These are phyloP conservation scores for Spermophilus dauricus DNA, from an alignment of 2,113 vertebrate species.

Conservation along the genomic window DNA sequence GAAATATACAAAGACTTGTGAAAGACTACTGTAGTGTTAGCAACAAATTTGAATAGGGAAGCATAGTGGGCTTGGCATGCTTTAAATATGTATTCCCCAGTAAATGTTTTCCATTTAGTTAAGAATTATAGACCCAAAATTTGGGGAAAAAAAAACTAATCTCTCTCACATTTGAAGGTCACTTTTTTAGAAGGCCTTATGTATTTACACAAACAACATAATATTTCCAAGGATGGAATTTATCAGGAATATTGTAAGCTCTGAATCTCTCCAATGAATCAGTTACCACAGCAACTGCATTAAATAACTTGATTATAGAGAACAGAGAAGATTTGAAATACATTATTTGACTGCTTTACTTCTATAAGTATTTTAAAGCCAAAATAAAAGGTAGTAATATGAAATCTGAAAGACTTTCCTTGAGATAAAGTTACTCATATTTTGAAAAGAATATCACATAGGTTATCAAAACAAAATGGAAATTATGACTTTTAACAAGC, in stretches of 20 bases:
- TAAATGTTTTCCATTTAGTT: not conserved
- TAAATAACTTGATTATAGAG: slow-evolving; percentile 33
- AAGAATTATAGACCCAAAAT: not conserved
- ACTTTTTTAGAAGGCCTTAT: not conserved
- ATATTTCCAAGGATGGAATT: slow-evolving; percentile 37
- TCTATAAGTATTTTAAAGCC: slow-evolving; percentile 24
- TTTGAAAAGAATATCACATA: slow-evolving; percentile 11
- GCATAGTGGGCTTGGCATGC: not conserved
- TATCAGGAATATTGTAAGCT: not conserved
- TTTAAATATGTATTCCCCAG: not conserved
- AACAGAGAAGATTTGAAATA: not conserved
- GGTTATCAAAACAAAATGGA: slow-evolving; percentile 14
- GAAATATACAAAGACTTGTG: not conserved
- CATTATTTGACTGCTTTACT: slow-evolving; percentile 25
- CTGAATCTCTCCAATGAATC: not conserved
- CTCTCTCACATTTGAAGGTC: not conserved
- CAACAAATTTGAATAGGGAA: not conserved
- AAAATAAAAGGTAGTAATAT: slow-evolving; percentile 40
- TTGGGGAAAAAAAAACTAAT: not conserved
- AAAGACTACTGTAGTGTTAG: not conserved
- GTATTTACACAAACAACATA: not conserved
- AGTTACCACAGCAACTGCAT: slow-evolving; percentile 57
- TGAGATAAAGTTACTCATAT: not conserved
- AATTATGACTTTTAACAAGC: not conserved
- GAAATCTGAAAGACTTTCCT: slow-evolving; percentile 13